Conservation (phyloP, 2,888 invertebrate species). For the Pherbina coryleti region DNA sequence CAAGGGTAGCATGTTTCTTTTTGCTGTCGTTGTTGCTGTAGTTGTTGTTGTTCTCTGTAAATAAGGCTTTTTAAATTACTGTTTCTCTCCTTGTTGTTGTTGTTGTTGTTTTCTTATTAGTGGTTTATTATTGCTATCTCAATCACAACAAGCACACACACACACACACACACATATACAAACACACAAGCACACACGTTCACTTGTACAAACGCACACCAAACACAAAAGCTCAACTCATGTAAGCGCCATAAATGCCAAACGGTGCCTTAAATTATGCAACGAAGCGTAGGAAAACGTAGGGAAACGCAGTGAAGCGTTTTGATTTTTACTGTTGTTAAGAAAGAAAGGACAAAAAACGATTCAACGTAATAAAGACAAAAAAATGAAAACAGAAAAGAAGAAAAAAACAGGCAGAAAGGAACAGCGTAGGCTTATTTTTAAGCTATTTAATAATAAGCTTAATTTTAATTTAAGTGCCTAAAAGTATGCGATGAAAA, state of each 20-base stretch:
- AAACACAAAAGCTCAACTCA: not conserved
- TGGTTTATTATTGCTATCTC: not conserved
- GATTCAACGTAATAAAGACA: not conserved
- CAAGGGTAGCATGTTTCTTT: not conserved
- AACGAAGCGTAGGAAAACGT: not conserved
- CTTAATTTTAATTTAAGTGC: too few relatives aligned
- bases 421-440: not conserved
- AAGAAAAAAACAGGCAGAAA: not conserved
- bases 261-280: slow-evolving; percentile 3
- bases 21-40: not conserved
- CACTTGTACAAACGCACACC: too few relatives aligned
- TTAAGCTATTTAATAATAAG: too few relatives aligned
- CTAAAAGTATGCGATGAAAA: too few relatives aligned
- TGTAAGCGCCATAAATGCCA: not conserved
- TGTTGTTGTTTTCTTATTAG: not conserved
- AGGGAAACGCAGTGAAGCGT: not conserved
- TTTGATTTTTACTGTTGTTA: not conserved
- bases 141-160: not conserved
- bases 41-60: not conserved
- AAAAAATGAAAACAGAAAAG: not conserved
- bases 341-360: not conserved
- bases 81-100: not conserved
- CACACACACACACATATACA: not conserved
- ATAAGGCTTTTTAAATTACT: too few relatives aligned
- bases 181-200: not conserved